These are phyloP conservation scores for Cerceris rybyensis DNA, from an alignment of 2,888 invertebrate species.

Conservation along the genomic window DNA sequence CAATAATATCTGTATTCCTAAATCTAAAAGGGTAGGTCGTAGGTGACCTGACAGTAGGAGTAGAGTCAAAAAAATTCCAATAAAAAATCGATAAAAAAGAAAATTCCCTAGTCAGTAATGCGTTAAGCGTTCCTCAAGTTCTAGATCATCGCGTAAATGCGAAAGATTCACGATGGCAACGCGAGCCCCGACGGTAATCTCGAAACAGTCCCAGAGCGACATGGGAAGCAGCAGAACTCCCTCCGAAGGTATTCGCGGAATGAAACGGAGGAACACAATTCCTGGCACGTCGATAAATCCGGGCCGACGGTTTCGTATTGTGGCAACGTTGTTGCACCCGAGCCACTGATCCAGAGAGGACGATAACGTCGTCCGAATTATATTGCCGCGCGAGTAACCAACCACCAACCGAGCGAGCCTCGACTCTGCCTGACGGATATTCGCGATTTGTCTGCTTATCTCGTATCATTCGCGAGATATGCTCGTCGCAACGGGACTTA, in stretches of 20 bases:
- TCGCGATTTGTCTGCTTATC: neutral
- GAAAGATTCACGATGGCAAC: too few species aligned
- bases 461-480: too few species aligned
- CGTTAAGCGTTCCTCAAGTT: neutral
- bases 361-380: constrained; percentile 34
- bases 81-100: too few species aligned
- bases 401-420: constrained; percentile 14
- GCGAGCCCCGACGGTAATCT: too few species aligned
- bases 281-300: constrained; percentile 46
- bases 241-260: constrained; percentile 1
- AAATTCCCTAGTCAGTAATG: too few species aligned
- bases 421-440: constrained; percentile 29
- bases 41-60: too few species aligned
- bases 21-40: too few species aligned
- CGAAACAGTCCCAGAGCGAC: too few species aligned
- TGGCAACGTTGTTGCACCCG: constrained; percentile 2
- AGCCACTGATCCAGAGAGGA: neutral
- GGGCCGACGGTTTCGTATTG: constrained; percentile 6
- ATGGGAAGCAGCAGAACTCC: too few species aligned
- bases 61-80: too few species aligned
- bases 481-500: too few species aligned
- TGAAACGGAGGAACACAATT: constrained; percentile 23
- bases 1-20: too few species aligned
- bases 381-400: constrained; percentile 30
- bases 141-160: neutral